Conservation (phyloP, 1,140 invertebrate genomes). For the Steinernema feltiae region DNA sequence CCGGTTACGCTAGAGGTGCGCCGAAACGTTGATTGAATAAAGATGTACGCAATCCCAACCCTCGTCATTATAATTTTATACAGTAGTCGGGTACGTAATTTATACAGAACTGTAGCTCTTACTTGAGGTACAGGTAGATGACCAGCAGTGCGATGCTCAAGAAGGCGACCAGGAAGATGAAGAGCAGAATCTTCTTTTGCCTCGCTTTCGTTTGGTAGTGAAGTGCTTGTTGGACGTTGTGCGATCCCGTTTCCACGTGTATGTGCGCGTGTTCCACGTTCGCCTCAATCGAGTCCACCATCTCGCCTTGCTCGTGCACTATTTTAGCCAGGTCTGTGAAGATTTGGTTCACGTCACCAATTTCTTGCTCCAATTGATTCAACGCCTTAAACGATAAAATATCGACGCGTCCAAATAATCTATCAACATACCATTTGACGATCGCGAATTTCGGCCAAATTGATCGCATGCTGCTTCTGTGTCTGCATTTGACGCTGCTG, state of each 20-base stretch:
- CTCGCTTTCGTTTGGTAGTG: conserved; percentile 51
- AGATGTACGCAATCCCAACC: no score
- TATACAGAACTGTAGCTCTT: neutral
- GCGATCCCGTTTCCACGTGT: conserved; percentile 67
- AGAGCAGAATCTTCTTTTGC: conserved; percentile 51
- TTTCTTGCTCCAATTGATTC: conserved; percentile 72
- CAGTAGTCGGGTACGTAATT: no score
- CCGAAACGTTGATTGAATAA: no score
- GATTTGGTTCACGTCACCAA: conserved; percentile 91
- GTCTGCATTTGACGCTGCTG: conserved; percentile 61
- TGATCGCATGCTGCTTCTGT: conserved; percentile 76
- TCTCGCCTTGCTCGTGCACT: conserved; percentile 93
- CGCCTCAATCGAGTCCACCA: conserved; percentile 89
- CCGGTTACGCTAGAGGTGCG: no score
- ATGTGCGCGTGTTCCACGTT: conserved; percentile 82
- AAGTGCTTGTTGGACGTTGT: conserved; percentile 51
- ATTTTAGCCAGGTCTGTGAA: conserved; percentile 92
- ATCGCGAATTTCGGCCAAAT: conserved; percentile 77
- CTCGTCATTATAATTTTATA: no score
- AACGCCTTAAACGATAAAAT: conserved; percentile 41
- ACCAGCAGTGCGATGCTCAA: conserved; percentile 41
- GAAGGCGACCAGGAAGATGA: conserved; percentile 44
- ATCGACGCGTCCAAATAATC: conserved; percentile 19
- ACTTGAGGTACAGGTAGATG: conserved; percentile 33
- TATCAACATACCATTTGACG: conserved; percentile 70